These are phyloP conservation scores for Hoplostethus mediterraneus DNA, from an alignment of 2,797 vertebrate genomes.

Conservation along the genomic window DNA sequence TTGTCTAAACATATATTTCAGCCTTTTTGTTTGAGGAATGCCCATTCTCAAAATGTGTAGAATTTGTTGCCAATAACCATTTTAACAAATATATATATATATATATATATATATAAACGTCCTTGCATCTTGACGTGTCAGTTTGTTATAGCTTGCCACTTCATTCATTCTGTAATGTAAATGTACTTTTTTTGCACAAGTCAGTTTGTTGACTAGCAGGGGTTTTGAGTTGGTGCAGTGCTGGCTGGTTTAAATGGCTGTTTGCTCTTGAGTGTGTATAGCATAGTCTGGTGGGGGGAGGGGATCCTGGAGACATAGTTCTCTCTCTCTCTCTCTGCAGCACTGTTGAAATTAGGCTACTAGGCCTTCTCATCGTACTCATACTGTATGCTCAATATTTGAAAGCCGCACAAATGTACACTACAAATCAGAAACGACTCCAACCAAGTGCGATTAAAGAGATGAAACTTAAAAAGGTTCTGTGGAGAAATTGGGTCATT, in stretches of 20 bases:
- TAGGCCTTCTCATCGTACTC: background rate
- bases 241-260: slow-evolving; percentile 31
- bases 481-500: too few relatives aligned
- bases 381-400: background rate
- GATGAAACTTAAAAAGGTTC: too few relatives aligned
- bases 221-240: slow-evolving; percentile 36
- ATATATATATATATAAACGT: background rate
- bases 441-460: too few relatives aligned
- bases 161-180: background rate
- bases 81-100: too few relatives aligned
- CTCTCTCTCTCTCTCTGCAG: background rate
- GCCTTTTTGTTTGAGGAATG: background rate
- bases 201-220: slow-evolving; percentile 12
- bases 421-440: too few relatives aligned
- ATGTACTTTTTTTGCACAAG: background rate
- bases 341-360: slow-evolving; percentile 7
- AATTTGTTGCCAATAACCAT: too few relatives aligned
- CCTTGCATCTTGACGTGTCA: background rate
- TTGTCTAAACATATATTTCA: background rate
- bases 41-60: too few relatives aligned
- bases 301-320: slow-evolving; percentile 3
- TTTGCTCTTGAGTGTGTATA: slow-evolving; percentile 59
- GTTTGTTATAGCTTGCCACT: background rate
- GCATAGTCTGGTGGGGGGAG: slow-evolving; percentile 40
- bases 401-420: too few relatives aligned